Evolutionary conservation across 64 coral and sea anemone species (phyloP).

Genomic region (Trachythela sp.): DNA sequence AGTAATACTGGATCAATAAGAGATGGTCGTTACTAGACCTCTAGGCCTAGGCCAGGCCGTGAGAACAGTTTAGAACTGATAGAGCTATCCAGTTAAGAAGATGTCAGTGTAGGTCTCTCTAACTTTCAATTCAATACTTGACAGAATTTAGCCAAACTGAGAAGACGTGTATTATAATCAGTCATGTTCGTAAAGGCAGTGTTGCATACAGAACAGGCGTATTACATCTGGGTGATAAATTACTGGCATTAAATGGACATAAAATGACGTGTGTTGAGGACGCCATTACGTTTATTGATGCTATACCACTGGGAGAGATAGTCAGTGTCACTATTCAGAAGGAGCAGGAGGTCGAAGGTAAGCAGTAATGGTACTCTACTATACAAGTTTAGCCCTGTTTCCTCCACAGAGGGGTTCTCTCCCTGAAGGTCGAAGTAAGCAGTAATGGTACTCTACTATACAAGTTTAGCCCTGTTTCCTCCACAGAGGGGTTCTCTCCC

Average conservation of each 20-base stretch:
- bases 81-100: too few species aligned
- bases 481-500: background rate
- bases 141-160: background rate
- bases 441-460: too few species aligned
- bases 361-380: too few species aligned
- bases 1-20: too few species aligned
- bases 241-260: background rate
- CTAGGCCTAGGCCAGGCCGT: too few species aligned
- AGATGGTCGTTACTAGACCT: too few species aligned
- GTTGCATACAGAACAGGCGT: background rate
- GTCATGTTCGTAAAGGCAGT: slow-evolving; percentile 25
- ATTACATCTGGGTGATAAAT: background rate
- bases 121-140: background rate
- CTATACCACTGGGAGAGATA: background rate
- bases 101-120: too few species aligned
- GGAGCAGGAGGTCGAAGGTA: background rate
- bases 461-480: too few species aligned
- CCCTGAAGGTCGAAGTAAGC: background rate
- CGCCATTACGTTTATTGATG: background rate
- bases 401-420: background rate
- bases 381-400: too few species aligned
- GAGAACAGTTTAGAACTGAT: too few species aligned
- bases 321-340: background rate
- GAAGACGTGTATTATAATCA: slow-evolving; percentile 1
- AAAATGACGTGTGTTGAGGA: background rate